Evolutionary conservation across 2,888 invertebrate species (phyloP), one percentile per base, ranked within the genome.

Genomic region (Habrosyne pyritoides): DNA sequence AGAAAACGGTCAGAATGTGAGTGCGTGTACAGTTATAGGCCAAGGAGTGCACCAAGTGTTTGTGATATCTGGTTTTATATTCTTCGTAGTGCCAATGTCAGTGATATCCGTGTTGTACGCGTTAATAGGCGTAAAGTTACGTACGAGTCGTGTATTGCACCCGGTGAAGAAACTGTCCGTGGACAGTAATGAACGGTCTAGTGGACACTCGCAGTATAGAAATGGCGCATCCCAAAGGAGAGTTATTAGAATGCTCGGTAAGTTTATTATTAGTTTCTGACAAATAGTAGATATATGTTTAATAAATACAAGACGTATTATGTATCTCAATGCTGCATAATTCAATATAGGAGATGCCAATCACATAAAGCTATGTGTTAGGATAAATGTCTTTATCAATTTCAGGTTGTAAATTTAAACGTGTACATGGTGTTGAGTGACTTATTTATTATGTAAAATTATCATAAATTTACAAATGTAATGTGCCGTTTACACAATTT

Each of bases 1-100:
- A 47, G 84, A 91, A 36, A 93, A 93, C 24, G 93, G 93, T 6
- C 81, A 81, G 51, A 93, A 93, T 10, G 86, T 89, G 30, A 89
- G 81, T 67, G 81, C 83, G 21, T 96, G 96, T 77, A 93, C 94
- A 30, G 93, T 95, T 59, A 94, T 94, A 71, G 93, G 94, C 58
- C 87, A 87, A 10, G 91, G 94, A 10, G 89, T 94, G 47, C 94
- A 94, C 57, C 95, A 96, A 86, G 95, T 95, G 62, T 97, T 97
- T 77, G 95, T 96, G 75, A 94, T 97, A 72, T 97, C 97, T 12
- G 95, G 95, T 70, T 94, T 96, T 77, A 88, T 97, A 73, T 97
- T 98, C 87, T 98, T 98, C 82, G 94, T 97, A 42, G 94, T 96
- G 47, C 98, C 98, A 1, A 97, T 98, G 97, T 96, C 96, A 30